Conservation (phyloP, 2,113 vertebrate genomes). For the Gobio gobio region DNA sequence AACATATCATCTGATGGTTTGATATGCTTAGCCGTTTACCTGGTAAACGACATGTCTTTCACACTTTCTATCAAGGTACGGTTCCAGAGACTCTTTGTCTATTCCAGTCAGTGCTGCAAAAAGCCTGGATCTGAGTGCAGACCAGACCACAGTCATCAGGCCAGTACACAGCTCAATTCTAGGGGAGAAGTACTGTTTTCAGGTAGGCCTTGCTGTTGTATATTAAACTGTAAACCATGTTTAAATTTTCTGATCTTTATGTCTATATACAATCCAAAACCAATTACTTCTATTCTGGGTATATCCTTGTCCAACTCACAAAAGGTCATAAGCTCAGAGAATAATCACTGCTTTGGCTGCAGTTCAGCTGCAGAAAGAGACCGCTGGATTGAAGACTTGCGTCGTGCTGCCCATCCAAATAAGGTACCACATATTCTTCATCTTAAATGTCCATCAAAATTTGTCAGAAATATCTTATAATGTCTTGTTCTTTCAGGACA, state of each 20-base stretch:
- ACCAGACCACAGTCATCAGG: slow-evolving; percentile 80
- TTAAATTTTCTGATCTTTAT: neutral
- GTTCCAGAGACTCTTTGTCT: slow-evolving; percentile 83
- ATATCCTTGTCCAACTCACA: neutral
- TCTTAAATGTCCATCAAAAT: neutral
- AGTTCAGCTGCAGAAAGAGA: slow-evolving; percentile 87
- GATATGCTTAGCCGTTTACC: neutral
- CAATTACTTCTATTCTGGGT: neutral
- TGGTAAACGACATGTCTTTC: neutral
- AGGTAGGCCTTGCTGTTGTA: slow-evolving; percentile 73
- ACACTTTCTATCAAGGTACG: slow-evolving; percentile 62
- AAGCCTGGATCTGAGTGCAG: slow-evolving; percentile 82
- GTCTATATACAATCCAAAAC: neutral
- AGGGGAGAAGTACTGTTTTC: slow-evolving; percentile 91
- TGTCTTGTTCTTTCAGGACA: slow-evolving; percentile 77
- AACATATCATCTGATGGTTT: neutral
- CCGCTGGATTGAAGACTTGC: slow-evolving; percentile 91
- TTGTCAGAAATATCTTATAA: neutral
- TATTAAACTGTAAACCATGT: neutral
- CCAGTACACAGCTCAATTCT: slow-evolving; percentile 90
- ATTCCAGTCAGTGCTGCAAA: slow-evolving; percentile 69
- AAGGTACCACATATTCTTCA: slow-evolving; percentile 74
- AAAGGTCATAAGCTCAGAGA: slow-evolving; percentile 85
- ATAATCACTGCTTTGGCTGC: slow-evolving; percentile 88
- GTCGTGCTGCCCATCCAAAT: slow-evolving; percentile 85